These are phyloP conservation scores for Aethes cnicana DNA, from an alignment of 2,888 invertebrate genomes.

Conservation along the genomic window DNA sequence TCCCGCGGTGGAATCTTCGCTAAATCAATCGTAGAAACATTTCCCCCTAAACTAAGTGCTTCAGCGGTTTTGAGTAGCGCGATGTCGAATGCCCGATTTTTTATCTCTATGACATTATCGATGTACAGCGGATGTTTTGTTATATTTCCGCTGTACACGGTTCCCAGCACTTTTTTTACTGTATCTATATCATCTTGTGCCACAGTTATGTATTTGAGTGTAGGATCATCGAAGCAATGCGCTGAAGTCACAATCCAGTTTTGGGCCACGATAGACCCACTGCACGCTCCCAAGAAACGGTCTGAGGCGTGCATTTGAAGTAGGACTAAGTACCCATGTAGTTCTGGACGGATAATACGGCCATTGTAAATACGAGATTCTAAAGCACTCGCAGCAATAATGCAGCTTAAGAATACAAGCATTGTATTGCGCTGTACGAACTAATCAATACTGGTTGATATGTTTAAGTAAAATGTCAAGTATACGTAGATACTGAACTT, in stretches of 20 bases:
- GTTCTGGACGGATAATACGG: constrained; percentile 25
- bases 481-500: neutral
- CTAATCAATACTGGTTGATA: neutral
- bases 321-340: constrained; percentile 40
- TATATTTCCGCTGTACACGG: neutral
- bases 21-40: constrained; percentile 23
- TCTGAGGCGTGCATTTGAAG: constrained; percentile 21
- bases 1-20: neutral
- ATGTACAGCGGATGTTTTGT: constrained; percentile 9
- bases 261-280: constrained; percentile 41
- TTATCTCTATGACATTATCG: neutral
- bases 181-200: neutral
- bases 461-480: neutral
- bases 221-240: constrained; percentile 37
- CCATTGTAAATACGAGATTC: constrained; percentile 35
- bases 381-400: constrained; percentile 16
- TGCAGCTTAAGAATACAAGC: neutral
- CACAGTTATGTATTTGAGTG: neutral
- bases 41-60: constrained; percentile 33
- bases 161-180: neutral
- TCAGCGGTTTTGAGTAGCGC: constrained; percentile 38
- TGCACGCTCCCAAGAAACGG: constrained; percentile 31
- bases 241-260: constrained; percentile 42
- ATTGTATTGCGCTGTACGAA: neutral
- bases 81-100: constrained; percentile 36